phyloP scores from a whole-genome alignment of 2,113 vertebrate species.

The Bos taurus region DNA sequence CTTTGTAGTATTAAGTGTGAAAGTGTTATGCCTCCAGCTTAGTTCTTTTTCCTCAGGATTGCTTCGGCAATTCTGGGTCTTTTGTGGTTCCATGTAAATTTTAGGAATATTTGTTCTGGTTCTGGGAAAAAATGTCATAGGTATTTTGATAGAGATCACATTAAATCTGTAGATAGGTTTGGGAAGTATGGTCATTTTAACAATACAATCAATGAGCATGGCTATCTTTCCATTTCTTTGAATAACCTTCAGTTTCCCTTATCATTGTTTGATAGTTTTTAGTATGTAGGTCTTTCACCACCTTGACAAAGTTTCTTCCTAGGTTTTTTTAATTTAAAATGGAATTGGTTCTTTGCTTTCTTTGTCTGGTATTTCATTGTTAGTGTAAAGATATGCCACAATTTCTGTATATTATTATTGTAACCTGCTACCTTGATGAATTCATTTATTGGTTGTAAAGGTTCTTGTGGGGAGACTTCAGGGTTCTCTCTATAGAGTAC shows the following conservation, averaged over 20 bases:
- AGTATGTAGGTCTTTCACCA: neutral
- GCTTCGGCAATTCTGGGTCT: neutral
- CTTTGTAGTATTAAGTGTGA: neutral
- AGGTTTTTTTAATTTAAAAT: neutral
- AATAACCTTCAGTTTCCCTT: neutral
- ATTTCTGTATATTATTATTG: neutral
- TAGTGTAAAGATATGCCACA: neutral
- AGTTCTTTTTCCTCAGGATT: neutral
- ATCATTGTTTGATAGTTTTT: neutral
- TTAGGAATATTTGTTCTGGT: neutral
- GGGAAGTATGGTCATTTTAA: neutral
- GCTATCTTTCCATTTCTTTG: neutral
- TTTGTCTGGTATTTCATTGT: neutral
- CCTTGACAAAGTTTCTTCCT: neutral
- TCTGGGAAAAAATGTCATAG: neutral
- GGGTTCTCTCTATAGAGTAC: neutral
- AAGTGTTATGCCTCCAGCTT: neutral
- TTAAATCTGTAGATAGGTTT: neutral
- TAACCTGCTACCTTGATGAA: neutral
- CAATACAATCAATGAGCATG: neutral
- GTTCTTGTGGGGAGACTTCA: neutral
- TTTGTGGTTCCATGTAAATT: neutral
- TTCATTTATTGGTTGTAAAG: neutral
- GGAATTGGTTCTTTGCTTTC: neutral
- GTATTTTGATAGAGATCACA: neutral